A percentile compares a stretch with the other conserved stretches of the same genome.
These are phyloP conservation scores for Agrotis puta DNA, from an alignment of 2,888 invertebrate species.

Conservation along the genomic window DNA sequence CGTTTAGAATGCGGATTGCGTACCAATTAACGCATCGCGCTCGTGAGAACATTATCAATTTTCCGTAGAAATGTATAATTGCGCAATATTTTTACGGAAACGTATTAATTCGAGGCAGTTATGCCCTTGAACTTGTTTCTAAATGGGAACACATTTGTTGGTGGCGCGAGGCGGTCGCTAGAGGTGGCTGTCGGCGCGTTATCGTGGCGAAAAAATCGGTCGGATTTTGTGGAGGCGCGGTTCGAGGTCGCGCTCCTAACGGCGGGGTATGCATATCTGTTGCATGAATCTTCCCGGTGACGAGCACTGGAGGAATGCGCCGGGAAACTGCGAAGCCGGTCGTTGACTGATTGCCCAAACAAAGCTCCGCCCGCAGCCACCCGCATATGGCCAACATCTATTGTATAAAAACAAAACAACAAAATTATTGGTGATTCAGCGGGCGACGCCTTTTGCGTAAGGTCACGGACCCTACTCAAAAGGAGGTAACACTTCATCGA, in stretches of 20 bases:
- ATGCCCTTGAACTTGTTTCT: constrained; percentile 63
- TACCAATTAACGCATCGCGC: constrained; percentile 74
- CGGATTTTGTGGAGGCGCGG: constrained; percentile 65
- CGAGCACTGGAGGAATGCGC: constrained; percentile 78
- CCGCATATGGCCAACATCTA: constrained; percentile 74
- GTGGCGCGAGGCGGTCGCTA: constrained; percentile 30
- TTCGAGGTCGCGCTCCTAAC: constrained; percentile 74
- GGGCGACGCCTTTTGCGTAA: constrained; percentile 80
- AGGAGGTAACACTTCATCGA: constrained; percentile 68
- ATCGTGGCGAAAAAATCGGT: constrained; percentile 70
- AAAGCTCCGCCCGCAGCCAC: constrained; percentile 70
- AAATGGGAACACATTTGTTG: constrained; percentile 57
- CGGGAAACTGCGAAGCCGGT: constrained; percentile 78
- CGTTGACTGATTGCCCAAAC: constrained; percentile 83
- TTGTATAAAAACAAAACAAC: constrained; percentile 76
- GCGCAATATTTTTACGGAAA: constrained; percentile 70
- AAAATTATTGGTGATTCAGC: constrained; percentile 82
- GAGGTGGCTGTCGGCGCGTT: constrained; percentile 49
- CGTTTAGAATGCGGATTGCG: constrained; percentile 73
- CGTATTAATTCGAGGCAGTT: constrained; percentile 65
- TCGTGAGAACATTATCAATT: constrained; percentile 77
- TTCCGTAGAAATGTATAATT: constrained; percentile 75
- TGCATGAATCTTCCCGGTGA: constrained; percentile 83
- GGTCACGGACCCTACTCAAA: constrained; percentile 74
- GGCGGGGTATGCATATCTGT: constrained; percentile 81